phyloP scores from a whole-genome alignment of 2,888 invertebrate genomes.

The Spodoptera picta region DNA sequence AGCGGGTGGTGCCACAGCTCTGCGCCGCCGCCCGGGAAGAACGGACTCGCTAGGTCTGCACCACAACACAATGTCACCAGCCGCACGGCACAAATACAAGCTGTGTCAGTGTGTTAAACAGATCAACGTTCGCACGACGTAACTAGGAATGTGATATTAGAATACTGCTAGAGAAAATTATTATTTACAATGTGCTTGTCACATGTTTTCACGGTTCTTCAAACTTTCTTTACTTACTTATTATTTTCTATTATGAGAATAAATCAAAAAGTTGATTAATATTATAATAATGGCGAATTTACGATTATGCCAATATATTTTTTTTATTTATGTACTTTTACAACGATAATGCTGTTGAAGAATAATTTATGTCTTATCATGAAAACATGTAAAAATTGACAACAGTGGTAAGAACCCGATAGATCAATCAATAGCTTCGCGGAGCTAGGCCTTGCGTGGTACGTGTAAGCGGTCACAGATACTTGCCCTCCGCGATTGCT shows the following conservation, averaged over 20 bases:
- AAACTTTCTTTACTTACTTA: constrained; percentile 4
- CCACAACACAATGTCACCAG: constrained; percentile 49
- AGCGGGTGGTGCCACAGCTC: constrained; percentile 98
- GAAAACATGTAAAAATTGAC: constrained; percentile 81
- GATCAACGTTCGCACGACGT: constrained; percentile 41
- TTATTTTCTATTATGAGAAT: not conserved
- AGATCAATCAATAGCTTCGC: constrained; percentile 84
- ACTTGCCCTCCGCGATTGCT: constrained; percentile 83
- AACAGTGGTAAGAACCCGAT: constrained; percentile 81
- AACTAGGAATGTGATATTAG: constrained; percentile 61
- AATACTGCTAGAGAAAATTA: constrained; percentile 66
- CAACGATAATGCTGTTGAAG: constrained; percentile 17
- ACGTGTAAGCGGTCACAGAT: constrained; percentile 87
- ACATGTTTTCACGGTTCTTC: constrained; percentile 77
- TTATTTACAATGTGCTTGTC: constrained; percentile 81
- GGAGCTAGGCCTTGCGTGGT: constrained; percentile 88
- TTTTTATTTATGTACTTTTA: not conserved
- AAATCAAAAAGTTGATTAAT: constrained; percentile 1
- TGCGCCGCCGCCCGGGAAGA: constrained; percentile 96
- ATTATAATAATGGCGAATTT: constrained; percentile 4
- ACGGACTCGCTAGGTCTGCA: constrained; percentile 97
- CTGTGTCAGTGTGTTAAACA: constrained; percentile 51
- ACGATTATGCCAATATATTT: no score
- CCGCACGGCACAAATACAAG: constrained; percentile 36
- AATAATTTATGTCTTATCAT: constrained; percentile 67